Evolutionary conservation across 2,113 vertebrate species (phyloP).

Genomic region (Piprites chloris): DNA sequence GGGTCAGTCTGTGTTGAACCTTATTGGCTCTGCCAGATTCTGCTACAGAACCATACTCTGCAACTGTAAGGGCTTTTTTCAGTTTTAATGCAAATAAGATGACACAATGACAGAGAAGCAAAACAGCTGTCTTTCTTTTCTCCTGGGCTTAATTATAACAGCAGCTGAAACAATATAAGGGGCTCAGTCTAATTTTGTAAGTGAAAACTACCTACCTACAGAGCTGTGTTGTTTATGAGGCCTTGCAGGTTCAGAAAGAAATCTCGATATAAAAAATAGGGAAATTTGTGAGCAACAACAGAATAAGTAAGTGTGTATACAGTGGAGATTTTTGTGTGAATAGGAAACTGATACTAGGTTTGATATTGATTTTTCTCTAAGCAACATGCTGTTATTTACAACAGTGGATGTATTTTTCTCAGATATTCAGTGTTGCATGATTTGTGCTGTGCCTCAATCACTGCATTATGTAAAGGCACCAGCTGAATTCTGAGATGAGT

Average conservation of each 20-base stretch:
- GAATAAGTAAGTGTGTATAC: not conserved
- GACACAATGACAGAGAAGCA: not conserved
- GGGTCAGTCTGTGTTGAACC: not conserved
- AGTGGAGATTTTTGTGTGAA: not conserved
- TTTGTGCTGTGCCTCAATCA: conserved; percentile 1
- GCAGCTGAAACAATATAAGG: conserved; percentile 15
- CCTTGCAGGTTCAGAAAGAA: not conserved
- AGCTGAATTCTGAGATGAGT: conserved; percentile 37
- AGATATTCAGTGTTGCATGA: not conserved
- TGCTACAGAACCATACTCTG: not conserved
- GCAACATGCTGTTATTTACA: not conserved
- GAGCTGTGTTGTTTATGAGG: conserved; percentile 27
- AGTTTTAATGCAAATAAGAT: not conserved
- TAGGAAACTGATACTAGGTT: conserved; percentile 1
- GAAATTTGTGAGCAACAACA: not conserved
- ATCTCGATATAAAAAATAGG: not conserved
- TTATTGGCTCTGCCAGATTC: not conserved
- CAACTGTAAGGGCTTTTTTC: not conserved
- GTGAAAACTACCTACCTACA: not conserved
- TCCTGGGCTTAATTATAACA: conserved; percentile 37
- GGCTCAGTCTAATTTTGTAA: conserved; percentile 20
- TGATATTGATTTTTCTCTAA: not conserved
- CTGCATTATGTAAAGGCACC: not conserved
- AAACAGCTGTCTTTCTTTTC: conserved; percentile 26
- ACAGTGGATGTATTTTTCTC: not conserved